These are phyloP conservation scores for Trichechus manatus DNA, from an alignment of 2,113 vertebrate species.

Conservation along the genomic window DNA sequence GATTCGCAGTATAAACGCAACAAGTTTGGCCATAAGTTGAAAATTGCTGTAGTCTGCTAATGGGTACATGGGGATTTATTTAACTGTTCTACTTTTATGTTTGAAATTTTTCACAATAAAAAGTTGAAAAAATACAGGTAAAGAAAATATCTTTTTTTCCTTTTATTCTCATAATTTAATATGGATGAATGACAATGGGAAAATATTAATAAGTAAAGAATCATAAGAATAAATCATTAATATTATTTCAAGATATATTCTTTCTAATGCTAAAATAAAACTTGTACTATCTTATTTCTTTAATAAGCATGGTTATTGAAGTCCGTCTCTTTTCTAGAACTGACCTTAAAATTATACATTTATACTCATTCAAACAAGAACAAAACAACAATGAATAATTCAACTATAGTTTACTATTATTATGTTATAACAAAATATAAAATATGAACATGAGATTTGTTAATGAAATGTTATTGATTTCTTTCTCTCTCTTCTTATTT, in stretches of 20 bases:
- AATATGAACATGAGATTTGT: background rate
- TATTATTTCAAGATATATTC: background rate
- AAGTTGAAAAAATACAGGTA: background rate
- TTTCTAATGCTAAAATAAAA: slow-evolving; percentile 28
- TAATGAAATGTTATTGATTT: background rate
- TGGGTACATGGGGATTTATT: background rate
- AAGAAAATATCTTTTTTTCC: background rate
- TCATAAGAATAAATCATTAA: background rate
- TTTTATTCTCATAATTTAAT: background rate
- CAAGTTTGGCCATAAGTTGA: background rate
- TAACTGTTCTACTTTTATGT: background rate
- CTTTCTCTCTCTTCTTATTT: background rate
- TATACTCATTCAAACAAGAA: background rate
- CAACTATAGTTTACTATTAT: background rate
- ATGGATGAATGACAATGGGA: background rate
- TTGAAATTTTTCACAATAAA: slow-evolving; percentile 24
- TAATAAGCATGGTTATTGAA: slow-evolving; percentile 1
- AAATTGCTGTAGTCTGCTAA: background rate
- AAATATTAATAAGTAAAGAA: background rate
- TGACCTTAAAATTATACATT: background rate
- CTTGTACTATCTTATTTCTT: background rate
- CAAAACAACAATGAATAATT: background rate
- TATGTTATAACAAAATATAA: slow-evolving; percentile 21
- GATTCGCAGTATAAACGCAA: background rate
- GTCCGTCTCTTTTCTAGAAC: background rate